Conservation (phyloP, 2,888 invertebrate species). For the Lasioglossum pauxillum region DNA sequence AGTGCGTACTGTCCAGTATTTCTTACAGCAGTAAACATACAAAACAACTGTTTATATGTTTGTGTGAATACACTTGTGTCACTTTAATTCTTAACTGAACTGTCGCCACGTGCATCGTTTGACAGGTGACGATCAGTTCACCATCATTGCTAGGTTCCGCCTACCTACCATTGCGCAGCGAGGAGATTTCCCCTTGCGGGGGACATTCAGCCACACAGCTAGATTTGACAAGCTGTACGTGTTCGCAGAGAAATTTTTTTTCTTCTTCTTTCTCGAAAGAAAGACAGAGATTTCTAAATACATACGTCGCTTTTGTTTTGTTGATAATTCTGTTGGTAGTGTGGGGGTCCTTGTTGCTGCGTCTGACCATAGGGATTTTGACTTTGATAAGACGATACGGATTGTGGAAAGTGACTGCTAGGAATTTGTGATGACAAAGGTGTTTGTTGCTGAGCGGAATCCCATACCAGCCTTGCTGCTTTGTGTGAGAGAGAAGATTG, state of each 20-base stretch:
- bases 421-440: conserved; percentile 67
- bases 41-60: too few relatives aligned
- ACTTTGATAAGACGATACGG: conserved; percentile 70
- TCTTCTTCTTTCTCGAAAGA: neutral
- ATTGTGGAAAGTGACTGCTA: conserved; percentile 69
- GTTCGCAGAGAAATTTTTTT: neutral
- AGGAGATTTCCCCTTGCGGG: too few relatives aligned
- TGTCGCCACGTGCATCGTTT: too few relatives aligned
- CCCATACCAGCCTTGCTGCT: conserved; percentile 79
- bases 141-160: too few relatives aligned
- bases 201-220: too few relatives aligned
- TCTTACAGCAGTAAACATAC: too few relatives aligned
- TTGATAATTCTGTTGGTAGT: conserved; percentile 76
- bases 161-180: too few relatives aligned
- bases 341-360: conserved; percentile 66
- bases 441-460: conserved; percentile 73
- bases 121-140: too few relatives aligned
- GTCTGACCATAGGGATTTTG: conserved; percentile 74
- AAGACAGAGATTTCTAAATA: neutral
- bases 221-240: too few relatives aligned
- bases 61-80: too few relatives aligned
- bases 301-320: conserved; percentile 80
- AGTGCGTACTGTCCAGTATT: too few relatives aligned
- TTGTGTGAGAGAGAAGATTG: neutral
- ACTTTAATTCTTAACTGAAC: too few relatives aligned